Percentiles rank a stretch among this genome's conserved stretches.
Evolutionary conservation across 2,113 vertebrate genomes (phyloP).

Genomic region (Cairina moschata): DNA sequence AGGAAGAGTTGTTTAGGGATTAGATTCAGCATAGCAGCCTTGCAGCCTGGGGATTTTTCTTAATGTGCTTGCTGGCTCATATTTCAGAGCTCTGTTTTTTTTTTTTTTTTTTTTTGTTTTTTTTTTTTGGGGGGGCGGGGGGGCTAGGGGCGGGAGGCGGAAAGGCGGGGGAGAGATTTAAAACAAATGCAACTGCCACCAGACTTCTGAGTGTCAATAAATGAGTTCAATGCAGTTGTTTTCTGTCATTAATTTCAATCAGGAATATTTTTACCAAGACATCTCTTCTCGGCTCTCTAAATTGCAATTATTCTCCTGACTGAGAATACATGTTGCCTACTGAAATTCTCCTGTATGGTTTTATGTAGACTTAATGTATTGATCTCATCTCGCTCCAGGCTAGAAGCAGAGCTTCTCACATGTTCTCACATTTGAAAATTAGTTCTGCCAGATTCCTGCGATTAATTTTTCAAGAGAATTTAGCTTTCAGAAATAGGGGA

Average conservation of each 20-base stretch:
- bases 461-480: slow-evolving; percentile 67
- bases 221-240: not conserved
- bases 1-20: not conserved
- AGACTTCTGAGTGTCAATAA: not conserved
- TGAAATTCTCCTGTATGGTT: slow-evolving; percentile 35
- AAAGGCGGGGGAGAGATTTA: not conserved
- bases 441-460: slow-evolving; percentile 49
- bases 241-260: slow-evolving; percentile 18
- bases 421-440: slow-evolving; percentile 62
- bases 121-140: not conserved
- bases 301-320: slow-evolving; percentile 2
- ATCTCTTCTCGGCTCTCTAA: not conserved
- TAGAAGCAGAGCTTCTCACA: slow-evolving; percentile 57
- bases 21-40: not conserved
- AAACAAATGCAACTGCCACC: not conserved
- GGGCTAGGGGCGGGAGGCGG: too few species aligned
- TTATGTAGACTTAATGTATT: slow-evolving; percentile 51
- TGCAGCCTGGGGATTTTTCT: not conserved
- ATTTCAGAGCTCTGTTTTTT: not conserved
- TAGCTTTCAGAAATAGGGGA: slow-evolving; percentile 36
- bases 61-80: not conserved
- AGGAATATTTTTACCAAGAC: not conserved
- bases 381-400: slow-evolving; percentile 33
- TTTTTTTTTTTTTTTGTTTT: too few species aligned
- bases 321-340: not conserved